Evolutionary conservation across 2,888 invertebrate genomes (phyloP), one percentile per base, ranked within the genome.

Genomic region (Tenodera sinensis): DNA sequence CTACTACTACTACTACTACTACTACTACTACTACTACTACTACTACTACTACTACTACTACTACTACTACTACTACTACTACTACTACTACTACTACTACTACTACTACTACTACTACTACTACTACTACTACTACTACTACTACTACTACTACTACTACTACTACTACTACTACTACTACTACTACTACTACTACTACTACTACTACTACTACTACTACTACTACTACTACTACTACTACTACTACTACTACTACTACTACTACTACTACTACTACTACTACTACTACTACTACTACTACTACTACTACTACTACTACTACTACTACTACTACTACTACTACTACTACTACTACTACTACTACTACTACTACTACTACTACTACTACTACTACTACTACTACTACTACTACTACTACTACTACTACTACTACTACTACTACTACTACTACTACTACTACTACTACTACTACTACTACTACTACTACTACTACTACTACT

Each of bases 121-220:
- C 54, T 87, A 82, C 34, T 30, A 85, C 88, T 28, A 88, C 88
- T 28, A 88, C 88, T 88, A 87, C 84, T 28, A 88, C 84, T 28
- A 87, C 84, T 88, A 88, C 88, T 14, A 87, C 84, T n/a, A 88
- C 88, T 14, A 85, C 88, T 88, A 88, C 87, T n/a, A 85, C 85
- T 85, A 30, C 9, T 34, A 85, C 28, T 85, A 34, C 28, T 85
- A 85, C 85, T 9, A 34, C 28, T 85, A 85, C 85, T 28, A 28
- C 85, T 85, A 85, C 85, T 85, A 85, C 85, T 85, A 30, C 28
- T 28, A 85, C 28, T 85, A 34, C 28, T 30, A 88, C 86, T 42
- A 87, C 27, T 87, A 89, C 89, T 47, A 86, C 85, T 42, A 89
- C 87, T 87, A 89, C 85, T 27, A 88, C 85, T n/a, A 88, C 71